Base-by-base conservation (phyloP, 1,140 invertebrate species). In the Drosophila busckii region DNA sequence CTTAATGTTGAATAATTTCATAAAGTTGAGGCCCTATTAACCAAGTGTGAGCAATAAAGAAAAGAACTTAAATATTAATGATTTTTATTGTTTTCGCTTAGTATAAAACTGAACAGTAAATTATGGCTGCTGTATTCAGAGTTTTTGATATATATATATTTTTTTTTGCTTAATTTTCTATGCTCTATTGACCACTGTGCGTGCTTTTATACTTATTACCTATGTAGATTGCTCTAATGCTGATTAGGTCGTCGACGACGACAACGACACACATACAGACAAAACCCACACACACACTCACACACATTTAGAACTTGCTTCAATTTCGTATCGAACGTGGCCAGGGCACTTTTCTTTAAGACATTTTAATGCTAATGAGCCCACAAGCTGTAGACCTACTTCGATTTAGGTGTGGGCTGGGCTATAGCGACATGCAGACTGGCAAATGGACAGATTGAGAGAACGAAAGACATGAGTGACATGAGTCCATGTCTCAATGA, bases 321-420 rank as follows among this genome's bases (percentile, higher is more conserved):
- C 73, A 78, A 78, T 78, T 78, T 78, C 68, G 64, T 78, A 78
- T 78, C 73, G 73, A 78, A 80, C 73, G 71, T 78, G 71, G 71
- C 73, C 71, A 34, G 55, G 50, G n/a, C n/a, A 69, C 70, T 78
- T 75, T 82, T 82, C 76, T 82, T 70, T 56, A 75, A 82, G 75
- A 82, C 75, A 82, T 82, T 82, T 82, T 82, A 82, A 82, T 82
- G 75, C 70, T 82, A 82, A 82, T 82, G 75, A 82, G 75, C 75
- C n/a, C 76, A 61, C 76, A 82, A 82, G 75, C 70, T 66, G 76
- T 53, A 66, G 75, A 82, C 76, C 75, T 70, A 82, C 75, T 66
- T 82, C 45, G 13, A 37, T 10, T 55, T 59, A 54, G 70, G 75
- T 82, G 75, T 82, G 69, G 75, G 75, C 37, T 46, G 75, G n/a